Evolutionary conservation across 2,888 invertebrate species (phyloP).

Genomic region (Nephrotoma guestfalica): DNA sequence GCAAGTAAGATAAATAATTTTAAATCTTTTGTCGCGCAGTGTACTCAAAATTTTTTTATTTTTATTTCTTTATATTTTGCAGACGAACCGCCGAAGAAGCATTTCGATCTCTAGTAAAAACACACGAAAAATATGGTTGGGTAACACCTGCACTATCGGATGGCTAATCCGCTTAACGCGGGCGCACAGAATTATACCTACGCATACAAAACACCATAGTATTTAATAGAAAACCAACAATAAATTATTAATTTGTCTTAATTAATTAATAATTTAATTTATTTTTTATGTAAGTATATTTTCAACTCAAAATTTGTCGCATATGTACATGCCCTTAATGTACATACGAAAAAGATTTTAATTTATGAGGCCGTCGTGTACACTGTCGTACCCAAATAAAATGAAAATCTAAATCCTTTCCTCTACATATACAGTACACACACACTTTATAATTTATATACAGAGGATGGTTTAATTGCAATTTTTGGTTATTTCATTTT

Average conservation of each 20-base stretch:
- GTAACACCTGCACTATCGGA: constrained; percentile 76
- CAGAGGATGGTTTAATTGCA: not conserved
- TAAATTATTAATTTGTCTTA: not conserved
- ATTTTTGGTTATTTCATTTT: not conserved
- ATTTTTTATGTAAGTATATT: not conserved
- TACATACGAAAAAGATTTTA: not conserved
- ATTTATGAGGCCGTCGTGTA: not conserved
- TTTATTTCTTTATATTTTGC: constrained; percentile 10
- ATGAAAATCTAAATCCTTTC: not conserved
- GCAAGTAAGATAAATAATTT: constrained; percentile 24
- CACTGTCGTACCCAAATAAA: not conserved
- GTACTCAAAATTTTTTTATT: not conserved
- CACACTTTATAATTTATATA: not conserved
- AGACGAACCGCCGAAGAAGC: constrained; percentile 74
- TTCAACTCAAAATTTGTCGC: not conserved
- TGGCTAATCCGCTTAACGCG: constrained; percentile 40
- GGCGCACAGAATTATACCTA: not conserved
- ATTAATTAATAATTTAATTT: not conserved
- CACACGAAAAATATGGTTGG: constrained; percentile 86
- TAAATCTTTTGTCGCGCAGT: not conserved
- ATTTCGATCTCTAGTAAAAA: constrained; percentile 73
- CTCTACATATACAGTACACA: not conserved
- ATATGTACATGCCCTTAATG: too few relatives aligned
- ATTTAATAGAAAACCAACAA: not conserved
- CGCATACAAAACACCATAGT: not conserved